phyloP scores from a whole-genome alignment of 37 sponge, comb jelly and placozoan species.

The Hormiphora californensis region DNA sequence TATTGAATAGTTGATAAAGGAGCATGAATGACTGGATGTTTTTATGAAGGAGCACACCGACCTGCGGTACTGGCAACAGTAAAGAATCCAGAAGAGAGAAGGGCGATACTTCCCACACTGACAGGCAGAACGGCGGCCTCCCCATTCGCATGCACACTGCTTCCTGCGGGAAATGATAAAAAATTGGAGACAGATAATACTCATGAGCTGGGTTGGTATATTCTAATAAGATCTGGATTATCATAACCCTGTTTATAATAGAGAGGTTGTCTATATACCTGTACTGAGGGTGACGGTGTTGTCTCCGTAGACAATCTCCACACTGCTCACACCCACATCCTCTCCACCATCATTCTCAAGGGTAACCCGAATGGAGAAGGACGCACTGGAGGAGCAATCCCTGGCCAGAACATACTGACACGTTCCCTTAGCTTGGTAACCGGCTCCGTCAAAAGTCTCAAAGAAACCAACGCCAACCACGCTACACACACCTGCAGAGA shows the following conservation, averaged over 20 bases:
- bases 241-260: too few species aligned
- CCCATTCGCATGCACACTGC: neutral
- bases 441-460: neutral
- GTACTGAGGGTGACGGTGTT: constrained; percentile 4
- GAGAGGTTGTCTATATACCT: neutral
- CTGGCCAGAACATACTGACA: neutral
- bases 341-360: constrained; percentile 8
- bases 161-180: too few species aligned
- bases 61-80: constrained; percentile 20
- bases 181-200: neutral
- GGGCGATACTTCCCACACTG: neutral
- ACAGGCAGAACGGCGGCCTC: neutral
- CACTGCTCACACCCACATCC: neutral
- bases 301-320: neutral
- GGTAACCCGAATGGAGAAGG: neutral
- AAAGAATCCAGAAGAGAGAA: constrained; percentile 7
- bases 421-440: constrained; percentile 23
- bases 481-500: neutral
- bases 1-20: too few species aligned
- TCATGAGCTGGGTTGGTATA: neutral
- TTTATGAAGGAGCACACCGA: too few species aligned
- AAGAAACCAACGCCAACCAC: neutral
- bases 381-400: neutral
- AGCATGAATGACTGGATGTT: too few species aligned
- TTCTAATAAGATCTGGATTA: too few species aligned